Conservation (phyloP, 1,140 invertebrate species). For the Rhopalosiphum padi region DNA sequence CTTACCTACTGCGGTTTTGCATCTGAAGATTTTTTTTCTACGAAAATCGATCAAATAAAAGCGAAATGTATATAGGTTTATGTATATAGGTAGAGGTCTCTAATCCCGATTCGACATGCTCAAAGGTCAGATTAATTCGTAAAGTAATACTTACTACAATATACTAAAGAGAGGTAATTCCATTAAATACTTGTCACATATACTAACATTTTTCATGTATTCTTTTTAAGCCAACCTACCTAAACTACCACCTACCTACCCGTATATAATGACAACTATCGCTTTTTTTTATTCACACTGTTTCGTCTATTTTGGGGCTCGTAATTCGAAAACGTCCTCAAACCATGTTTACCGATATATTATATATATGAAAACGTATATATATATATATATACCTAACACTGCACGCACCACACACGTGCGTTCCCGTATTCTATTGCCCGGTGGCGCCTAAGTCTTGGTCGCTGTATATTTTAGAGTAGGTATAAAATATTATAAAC, state of each 20-base stretch:
- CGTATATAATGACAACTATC: background rate
- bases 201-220: background rate
- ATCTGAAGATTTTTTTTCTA: slow-evolving; percentile 6
- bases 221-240: background rate
- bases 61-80: background rate
- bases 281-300: background rate
- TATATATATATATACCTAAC: background rate
- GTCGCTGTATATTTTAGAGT: background rate
- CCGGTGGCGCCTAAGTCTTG: slow-evolving; percentile 20
- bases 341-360: background rate
- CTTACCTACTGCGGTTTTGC: slow-evolving; percentile 30
- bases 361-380: background rate
- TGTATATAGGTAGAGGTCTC: background rate
- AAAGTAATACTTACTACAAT: background rate
- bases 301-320: background rate
- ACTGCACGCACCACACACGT: background rate
- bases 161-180: slow-evolving; percentile 16
- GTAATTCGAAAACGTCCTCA: background rate
- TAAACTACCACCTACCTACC: background rate
- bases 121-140: background rate
- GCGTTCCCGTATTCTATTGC: background rate
- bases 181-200: background rate
- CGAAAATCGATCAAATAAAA: background rate
- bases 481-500: background rate
- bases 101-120: background rate